These are phyloP conservation scores for Planiliza haematocheilus DNA, from an alignment of 2,113 vertebrate genomes.

Conservation along the genomic window DNA sequence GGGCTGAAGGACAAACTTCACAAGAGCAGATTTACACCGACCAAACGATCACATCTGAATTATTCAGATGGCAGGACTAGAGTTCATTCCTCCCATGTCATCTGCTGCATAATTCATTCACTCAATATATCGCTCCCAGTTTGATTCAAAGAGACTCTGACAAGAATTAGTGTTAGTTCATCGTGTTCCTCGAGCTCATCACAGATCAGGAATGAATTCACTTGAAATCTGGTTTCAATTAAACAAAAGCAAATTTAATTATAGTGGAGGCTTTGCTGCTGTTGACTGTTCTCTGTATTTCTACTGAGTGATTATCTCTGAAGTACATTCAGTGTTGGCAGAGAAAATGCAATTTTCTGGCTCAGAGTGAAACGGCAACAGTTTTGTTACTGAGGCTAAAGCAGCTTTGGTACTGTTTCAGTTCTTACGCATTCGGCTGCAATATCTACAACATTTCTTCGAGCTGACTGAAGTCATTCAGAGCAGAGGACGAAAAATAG, in stretches of 20 bases:
- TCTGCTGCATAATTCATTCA: too few relatives aligned
- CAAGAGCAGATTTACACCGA: slow-evolving; percentile 1
- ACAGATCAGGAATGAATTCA: background rate
- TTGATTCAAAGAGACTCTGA: slow-evolving; percentile 1
- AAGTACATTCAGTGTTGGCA: background rate
- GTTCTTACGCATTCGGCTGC: too few relatives aligned
- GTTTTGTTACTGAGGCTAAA: too few relatives aligned
- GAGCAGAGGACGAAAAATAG: too few relatives aligned
- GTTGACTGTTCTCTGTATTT: background rate
- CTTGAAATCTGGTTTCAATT: background rate
- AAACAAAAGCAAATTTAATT: background rate
- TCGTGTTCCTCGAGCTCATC: too few relatives aligned
- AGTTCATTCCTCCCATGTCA: too few relatives aligned
- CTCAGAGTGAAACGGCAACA: background rate
- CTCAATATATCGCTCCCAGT: background rate
- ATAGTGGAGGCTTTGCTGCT: background rate
- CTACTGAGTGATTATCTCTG: background rate
- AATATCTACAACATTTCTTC: too few relatives aligned
- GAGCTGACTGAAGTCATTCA: too few relatives aligned
- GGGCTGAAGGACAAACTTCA: background rate
- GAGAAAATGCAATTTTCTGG: background rate
- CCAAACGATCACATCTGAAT: background rate
- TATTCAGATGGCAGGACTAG: background rate
- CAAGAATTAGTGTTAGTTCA: too few relatives aligned
- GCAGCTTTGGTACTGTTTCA: too few relatives aligned